A percentile compares a stretch with the other conserved stretches of the same genome.
Evolutionary conservation across 2,888 invertebrate genomes (phyloP).

Genomic region (Leptinotarsa haldemani): DNA sequence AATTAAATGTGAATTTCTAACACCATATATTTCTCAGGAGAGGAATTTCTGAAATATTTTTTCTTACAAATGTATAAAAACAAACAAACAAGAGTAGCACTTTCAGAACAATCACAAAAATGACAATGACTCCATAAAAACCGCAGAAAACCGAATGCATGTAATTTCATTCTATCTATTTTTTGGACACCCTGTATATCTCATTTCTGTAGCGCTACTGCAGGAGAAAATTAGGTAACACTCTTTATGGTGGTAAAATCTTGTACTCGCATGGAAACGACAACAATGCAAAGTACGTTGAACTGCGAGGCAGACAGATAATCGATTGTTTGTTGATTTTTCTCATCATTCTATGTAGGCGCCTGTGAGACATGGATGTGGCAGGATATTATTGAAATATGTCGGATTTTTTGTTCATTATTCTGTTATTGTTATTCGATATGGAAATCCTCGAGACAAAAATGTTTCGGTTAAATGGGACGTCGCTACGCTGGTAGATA

Average conservation of each 20-base stretch:
- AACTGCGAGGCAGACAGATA: slow-evolving; percentile 33
- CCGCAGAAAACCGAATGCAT: too few species aligned
- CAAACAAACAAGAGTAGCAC: too few species aligned
- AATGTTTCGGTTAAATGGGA: slow-evolving; percentile 5
- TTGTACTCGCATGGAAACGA: slow-evolving; percentile 22
- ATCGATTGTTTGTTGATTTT: slow-evolving; percentile 41
- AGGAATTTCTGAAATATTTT: too few species aligned
- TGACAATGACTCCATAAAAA: too few species aligned
- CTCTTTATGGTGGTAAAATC: slow-evolving; percentile 13
- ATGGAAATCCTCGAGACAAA: not conserved
- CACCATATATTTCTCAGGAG: too few species aligned
- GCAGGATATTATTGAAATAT: slow-evolving; percentile 26
- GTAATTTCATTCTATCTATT: too few species aligned
- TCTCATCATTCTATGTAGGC: slow-evolving; percentile 29
- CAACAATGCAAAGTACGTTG: slow-evolving; percentile 37
- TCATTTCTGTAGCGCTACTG: not conserved
- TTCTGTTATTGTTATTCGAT: slow-evolving; percentile 18
- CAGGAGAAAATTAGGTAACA: slow-evolving; percentile 8
- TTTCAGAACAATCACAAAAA: too few species aligned
- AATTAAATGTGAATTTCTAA: too few species aligned
- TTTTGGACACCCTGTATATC: not conserved
- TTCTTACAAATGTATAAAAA: too few species aligned
- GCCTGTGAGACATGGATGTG: slow-evolving; percentile 24
- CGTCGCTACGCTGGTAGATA: not conserved
- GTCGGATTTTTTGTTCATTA: slow-evolving; percentile 3